phyloP scores from a whole-genome alignment of 2,797 vertebrate genomes.

The Oophaga sylvatica region DNA sequence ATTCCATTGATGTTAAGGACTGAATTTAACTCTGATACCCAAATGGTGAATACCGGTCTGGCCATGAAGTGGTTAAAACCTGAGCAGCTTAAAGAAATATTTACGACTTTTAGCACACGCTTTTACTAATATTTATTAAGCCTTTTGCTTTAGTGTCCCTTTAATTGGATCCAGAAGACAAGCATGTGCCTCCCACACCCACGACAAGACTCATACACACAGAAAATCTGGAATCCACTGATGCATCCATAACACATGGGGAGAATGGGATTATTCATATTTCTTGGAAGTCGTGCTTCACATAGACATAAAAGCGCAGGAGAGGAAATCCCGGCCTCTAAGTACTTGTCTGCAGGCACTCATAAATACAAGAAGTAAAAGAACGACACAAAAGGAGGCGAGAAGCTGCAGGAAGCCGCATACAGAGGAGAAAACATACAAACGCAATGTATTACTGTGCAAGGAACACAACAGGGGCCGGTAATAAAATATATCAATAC shows the following conservation, averaged over 20 bases:
- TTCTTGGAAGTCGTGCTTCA: slow-evolving; percentile 9
- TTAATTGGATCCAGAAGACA: slow-evolving; percentile 5
- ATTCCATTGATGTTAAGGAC: neutral
- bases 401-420: neutral
- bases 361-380: slow-evolving; percentile 17
- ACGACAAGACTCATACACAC: neutral
- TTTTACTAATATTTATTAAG: slow-evolving; percentile 3
- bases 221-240: slow-evolving; percentile 25
- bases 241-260: neutral
- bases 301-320: neutral
- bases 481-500: neutral
- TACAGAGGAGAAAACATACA: neutral
- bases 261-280: neutral
- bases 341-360: slow-evolving; percentile 42
- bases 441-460: neutral
- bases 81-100: too few relatives aligned
- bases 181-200: slow-evolving; percentile 6
- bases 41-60: neutral
- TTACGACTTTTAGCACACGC: neutral
- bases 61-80: neutral
- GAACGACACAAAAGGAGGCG: neutral
- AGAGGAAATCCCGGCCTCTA: slow-evolving; percentile 30
- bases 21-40: neutral
- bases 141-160: neutral
- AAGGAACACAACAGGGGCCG: neutral